Evolutionary conservation across 2,888 invertebrate genomes (phyloP).

Genomic region (Eulithis testata): DNA sequence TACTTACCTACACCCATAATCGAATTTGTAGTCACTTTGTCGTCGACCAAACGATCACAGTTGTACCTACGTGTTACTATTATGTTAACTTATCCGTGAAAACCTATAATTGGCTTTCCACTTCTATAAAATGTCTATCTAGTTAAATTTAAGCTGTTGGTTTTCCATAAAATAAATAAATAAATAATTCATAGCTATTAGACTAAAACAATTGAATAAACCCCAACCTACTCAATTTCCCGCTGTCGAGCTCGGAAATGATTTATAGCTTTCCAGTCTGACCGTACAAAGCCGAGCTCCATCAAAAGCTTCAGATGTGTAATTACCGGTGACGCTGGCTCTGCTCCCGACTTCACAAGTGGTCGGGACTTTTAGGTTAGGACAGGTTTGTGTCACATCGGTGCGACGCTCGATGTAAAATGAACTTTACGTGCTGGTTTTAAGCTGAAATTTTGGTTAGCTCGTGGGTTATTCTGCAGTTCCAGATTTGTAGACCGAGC

Average conservation of each 20-base stretch:
- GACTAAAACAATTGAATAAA: slow-evolving; percentile 27
- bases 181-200: background rate
- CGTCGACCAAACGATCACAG: too few relatives aligned
- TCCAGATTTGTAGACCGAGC: too few relatives aligned
- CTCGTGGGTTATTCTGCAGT: background rate
- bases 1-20: too few relatives aligned
- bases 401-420: background rate
- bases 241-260: slow-evolving; percentile 45
- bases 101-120: too few relatives aligned
- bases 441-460: background rate
- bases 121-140: too few relatives aligned
- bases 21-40: too few relatives aligned
- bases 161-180: too few relatives aligned
- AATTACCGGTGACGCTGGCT: slow-evolving; percentile 75
- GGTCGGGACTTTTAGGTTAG: too few relatives aligned
- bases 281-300: slow-evolving; percentile 60
- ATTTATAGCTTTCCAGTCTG: slow-evolving; percentile 51
- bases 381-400: slow-evolving; percentile 27
- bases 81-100: too few relatives aligned
- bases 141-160: too few relatives aligned
- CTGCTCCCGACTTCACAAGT: slow-evolving; percentile 67
- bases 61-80: too few relatives aligned
- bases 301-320: slow-evolving; percentile 77
- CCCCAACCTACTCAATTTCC: slow-evolving; percentile 45
- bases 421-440: background rate